Evolutionary conservation across 2,888 invertebrate genomes (phyloP).

Genomic region (Andrena dorsata): DNA sequence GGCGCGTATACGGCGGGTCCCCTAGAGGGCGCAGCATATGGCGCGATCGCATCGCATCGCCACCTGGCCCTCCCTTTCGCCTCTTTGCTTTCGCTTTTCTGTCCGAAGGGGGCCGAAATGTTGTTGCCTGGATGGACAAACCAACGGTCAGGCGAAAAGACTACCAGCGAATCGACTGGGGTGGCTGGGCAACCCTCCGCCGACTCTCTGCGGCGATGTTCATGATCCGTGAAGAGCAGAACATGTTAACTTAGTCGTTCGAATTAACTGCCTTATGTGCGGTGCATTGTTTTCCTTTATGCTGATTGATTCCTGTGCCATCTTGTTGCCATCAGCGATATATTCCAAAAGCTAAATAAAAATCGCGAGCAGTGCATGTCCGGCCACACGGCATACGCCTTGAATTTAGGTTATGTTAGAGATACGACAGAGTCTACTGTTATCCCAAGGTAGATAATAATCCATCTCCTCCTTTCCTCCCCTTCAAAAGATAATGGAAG

Average conservation of each 20-base stretch:
- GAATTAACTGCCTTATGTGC: constrained; percentile 14
- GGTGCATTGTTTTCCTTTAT: constrained; percentile 24
- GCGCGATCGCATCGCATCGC: constrained; percentile 82
- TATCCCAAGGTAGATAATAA: neutral
- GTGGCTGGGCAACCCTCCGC: constrained; percentile 53
- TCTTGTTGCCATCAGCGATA: neutral
- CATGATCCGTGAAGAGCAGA: constrained; percentile 63
- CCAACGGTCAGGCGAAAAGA: constrained; percentile 69
- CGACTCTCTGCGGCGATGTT: constrained; percentile 42
- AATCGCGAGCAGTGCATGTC: neutral
- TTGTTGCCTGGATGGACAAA: constrained; percentile 66
- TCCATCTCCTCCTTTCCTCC: neutral
- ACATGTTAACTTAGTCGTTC: constrained; percentile 24
- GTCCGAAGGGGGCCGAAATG: constrained; percentile 68
- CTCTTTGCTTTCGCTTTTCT: constrained; percentile 47
- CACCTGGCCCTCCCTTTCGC: constrained; percentile 77
- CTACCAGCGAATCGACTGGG: constrained; percentile 55
- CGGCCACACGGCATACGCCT: neutral
- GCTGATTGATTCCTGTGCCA: constrained; percentile 19
- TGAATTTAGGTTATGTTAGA: neutral
- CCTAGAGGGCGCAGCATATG: constrained; percentile 81
- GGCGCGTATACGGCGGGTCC: constrained; percentile 75
- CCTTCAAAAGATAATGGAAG: neutral
- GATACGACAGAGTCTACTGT: neutral
- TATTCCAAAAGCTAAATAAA: neutral